Conservation (phyloP, 2,113 vertebrate genomes). For the Malurus alboscapulatus region DNA sequence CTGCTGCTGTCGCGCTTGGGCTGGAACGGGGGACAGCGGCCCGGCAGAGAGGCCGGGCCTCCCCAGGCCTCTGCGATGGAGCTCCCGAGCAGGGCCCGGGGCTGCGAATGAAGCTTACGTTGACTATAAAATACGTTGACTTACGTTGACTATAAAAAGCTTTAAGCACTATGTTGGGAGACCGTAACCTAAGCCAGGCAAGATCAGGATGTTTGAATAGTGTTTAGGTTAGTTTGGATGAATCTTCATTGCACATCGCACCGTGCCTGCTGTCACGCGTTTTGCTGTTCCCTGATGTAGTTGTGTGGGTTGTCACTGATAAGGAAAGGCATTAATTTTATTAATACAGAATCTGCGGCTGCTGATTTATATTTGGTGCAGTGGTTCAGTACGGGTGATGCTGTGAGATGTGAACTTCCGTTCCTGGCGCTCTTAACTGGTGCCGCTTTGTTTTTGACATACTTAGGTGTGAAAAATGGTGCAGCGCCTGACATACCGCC, state of each 20-base stretch:
- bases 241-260: fast-evolving
- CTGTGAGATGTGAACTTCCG: fast-evolving
- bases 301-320: fast-evolving
- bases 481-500: constrained; percentile 95
- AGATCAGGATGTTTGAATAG: no score
- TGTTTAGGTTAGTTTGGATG: fast-evolving
- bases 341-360: fast-evolving
- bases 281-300: fast-evolving
- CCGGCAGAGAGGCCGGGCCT: neutral
- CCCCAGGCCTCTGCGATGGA: neutral
- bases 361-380: fast-evolving
- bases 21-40: neutral
- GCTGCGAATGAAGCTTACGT: fast-evolving
- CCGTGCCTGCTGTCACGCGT: fast-evolving
- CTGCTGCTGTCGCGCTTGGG: neutral
- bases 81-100: neutral
- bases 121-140: fast-evolving
- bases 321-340: neutral
- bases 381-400: neutral
- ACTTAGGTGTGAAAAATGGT: constrained; percentile 83
- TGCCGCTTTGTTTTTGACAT: constrained; percentile 1
- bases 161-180: fast-evolving
- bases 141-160: fast-evolving
- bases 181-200: fast-evolving
- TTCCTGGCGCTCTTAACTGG: neutral